Evolutionary conservation across 2,797 vertebrate genomes (phyloP).

Genomic region (Paedocypris micromegethes): DNA sequence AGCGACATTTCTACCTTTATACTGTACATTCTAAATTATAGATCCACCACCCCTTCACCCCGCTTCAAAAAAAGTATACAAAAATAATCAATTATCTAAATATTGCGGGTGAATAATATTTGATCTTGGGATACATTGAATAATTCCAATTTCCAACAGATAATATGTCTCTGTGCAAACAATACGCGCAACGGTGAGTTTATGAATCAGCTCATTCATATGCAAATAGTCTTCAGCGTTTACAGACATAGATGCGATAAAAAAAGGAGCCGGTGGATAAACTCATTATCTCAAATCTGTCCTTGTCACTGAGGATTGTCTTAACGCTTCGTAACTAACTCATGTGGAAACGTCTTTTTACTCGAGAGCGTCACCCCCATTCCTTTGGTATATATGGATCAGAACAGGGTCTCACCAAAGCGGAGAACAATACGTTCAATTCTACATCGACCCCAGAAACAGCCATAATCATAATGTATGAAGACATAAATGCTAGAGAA

Average conservation of each 20-base stretch:
- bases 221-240: constrained; percentile 18
- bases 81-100: constrained; percentile 7
- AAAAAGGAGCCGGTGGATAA: constrained; percentile 15
- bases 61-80: neutral
- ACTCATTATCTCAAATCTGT: constrained; percentile 32
- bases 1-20: too few relatives aligned
- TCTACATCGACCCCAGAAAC: too few relatives aligned
- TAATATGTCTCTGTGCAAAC: constrained; percentile 11
- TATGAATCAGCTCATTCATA: constrained; percentile 26
- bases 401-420: too few relatives aligned
- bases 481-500: too few relatives aligned
- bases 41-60: too few relatives aligned
- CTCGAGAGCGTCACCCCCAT: constrained; percentile 1
- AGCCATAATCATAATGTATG: too few relatives aligned
- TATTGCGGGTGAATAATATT: neutral
- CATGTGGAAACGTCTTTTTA: constrained; percentile 17
- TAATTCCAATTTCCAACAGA: neutral
- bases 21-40: too few relatives aligned
- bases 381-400: neutral
- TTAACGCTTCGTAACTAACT: constrained; percentile 28
- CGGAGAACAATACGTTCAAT: too few relatives aligned
- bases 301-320: constrained; percentile 21
- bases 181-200: constrained; percentile 14
- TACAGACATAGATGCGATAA: constrained; percentile 16
- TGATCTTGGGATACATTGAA: constrained; percentile 8